Conservation (phyloP, 1,140 invertebrate genomes). For the Bombus sylvicola region DNA sequence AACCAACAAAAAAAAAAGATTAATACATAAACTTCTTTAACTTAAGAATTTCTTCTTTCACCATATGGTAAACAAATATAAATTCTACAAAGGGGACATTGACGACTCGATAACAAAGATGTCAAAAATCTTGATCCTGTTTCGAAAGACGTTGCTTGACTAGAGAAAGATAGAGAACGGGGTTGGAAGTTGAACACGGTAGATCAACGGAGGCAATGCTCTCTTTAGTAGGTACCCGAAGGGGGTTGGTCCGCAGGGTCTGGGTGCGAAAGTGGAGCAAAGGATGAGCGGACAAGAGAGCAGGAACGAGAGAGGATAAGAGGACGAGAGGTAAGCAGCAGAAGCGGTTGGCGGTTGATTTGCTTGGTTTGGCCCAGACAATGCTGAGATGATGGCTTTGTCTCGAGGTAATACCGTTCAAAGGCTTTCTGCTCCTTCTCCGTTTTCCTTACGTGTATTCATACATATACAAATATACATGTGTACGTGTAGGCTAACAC, state of each 20-base stretch:
- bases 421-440: conserved; percentile 62
- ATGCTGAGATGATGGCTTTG: conserved; percentile 76
- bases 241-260: conserved; percentile 48
- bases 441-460: conserved; percentile 41
- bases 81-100: neutral
- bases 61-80: neutral
- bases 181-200: conserved; percentile 41
- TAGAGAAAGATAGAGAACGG: neutral
- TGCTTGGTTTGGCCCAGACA: conserved; percentile 76
- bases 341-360: conserved; percentile 74
- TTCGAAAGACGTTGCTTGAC: neutral
- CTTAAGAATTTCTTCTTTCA: neutral
- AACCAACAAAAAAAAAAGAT: too few species aligned
- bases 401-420: conserved; percentile 75
- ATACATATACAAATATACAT: neutral
- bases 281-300: conserved; percentile 32
- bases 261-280: conserved; percentile 35
- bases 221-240: conserved; percentile 48
- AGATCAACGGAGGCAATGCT: conserved; percentile 36
- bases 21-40: neutral
- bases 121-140: conserved; percentile 6
- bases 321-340: conserved; percentile 55
- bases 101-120: neutral
- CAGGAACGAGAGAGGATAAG: neutral
- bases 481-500: neutral